A percentile compares a stretch with the other conserved stretches of the same genome.
Evolutionary conservation across 1,140 invertebrate species (phyloP).

Genomic region (Drosophila nigromelanica): DNA sequence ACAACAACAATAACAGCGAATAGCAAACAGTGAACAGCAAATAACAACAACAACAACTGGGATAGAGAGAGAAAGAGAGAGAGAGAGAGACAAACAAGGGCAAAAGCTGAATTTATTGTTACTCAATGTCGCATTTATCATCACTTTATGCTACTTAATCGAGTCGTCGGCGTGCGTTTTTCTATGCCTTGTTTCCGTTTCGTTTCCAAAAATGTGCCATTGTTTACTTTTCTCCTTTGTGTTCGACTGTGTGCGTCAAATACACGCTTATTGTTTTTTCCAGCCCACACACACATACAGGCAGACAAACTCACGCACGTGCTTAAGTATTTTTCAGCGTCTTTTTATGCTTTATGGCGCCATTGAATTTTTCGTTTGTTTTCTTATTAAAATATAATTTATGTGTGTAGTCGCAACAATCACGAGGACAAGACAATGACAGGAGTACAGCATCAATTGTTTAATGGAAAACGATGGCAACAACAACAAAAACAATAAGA

Average conservation of each 20-base stretch:
- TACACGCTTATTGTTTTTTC: conserved; percentile 69
- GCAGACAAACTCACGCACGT: conserved; percentile 49
- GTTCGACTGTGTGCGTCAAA: conserved; percentile 24
- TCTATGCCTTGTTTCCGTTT: conserved; percentile 52
- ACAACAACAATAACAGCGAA: conserved; percentile 42
- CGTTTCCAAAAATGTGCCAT: conserved; percentile 61
- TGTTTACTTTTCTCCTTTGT: conserved; percentile 66
- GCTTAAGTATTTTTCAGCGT: conserved; percentile 75
- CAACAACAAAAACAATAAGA: conserved; percentile 17
- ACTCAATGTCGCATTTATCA: conserved; percentile 82
- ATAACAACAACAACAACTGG: conserved; percentile 29
- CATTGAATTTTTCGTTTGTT: conserved; percentile 81
- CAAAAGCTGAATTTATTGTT: conserved; percentile 71
- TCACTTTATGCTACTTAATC: conserved; percentile 82
- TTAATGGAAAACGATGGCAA: conserved; percentile 66
- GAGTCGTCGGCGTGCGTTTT: conserved; percentile 55
- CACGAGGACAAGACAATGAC: conserved; percentile 24
- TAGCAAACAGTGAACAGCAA: conserved; percentile 27
- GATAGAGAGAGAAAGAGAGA: not conserved
- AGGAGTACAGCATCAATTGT: conserved; percentile 65
- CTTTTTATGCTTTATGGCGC: conserved; percentile 80
- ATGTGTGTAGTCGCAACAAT: conserved; percentile 67
- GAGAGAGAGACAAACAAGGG: conserved; percentile 17
- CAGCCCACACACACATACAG: conserved; percentile 21
- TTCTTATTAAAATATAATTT: conserved; percentile 83